A percentile compares a stretch with the other conserved stretches of the same genome.
Conservation (phyloP, 1,140 invertebrate species). For the Halictus rubicundus region DNA sequence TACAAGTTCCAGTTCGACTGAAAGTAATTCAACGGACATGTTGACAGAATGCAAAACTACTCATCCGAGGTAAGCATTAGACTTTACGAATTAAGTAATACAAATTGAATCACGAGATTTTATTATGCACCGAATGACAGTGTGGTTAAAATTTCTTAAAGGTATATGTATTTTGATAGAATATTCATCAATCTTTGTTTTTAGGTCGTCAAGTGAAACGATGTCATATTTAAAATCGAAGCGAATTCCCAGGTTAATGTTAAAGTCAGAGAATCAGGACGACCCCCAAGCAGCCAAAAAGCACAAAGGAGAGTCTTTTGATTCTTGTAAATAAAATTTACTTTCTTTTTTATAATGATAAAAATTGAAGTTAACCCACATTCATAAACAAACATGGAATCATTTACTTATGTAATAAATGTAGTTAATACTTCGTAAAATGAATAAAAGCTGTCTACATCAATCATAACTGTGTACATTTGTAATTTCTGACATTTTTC, state of each 20-base stretch:
- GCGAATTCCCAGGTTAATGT: constrained; percentile 75
- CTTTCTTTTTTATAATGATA: constrained; percentile 68
- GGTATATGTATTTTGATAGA: background rate
- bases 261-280: constrained; percentile 71
- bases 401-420: constrained; percentile 74
- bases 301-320: constrained; percentile 74
- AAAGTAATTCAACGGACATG: constrained; percentile 62
- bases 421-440: constrained; percentile 67
- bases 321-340: constrained; percentile 80
- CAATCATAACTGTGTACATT: constrained; percentile 29
- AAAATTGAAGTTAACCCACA: constrained; percentile 50
- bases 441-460: constrained; percentile 63
- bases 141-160: background rate
- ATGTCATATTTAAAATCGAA: constrained; percentile 75
- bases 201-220: constrained; percentile 69
- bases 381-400: constrained; percentile 55
- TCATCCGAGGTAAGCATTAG: constrained; percentile 42
- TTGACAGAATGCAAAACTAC: constrained; percentile 56
- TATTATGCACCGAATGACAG: background rate
- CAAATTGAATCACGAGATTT: background rate
- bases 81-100: background rate
- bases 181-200: constrained; percentile 18
- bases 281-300: constrained; percentile 71
- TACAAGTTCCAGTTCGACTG: constrained; percentile 59
- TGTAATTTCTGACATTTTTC: too few relatives aligned